phyloP scores from a whole-genome alignment of 2,797 vertebrate species.

The Gymnopithys bicolor region DNA sequence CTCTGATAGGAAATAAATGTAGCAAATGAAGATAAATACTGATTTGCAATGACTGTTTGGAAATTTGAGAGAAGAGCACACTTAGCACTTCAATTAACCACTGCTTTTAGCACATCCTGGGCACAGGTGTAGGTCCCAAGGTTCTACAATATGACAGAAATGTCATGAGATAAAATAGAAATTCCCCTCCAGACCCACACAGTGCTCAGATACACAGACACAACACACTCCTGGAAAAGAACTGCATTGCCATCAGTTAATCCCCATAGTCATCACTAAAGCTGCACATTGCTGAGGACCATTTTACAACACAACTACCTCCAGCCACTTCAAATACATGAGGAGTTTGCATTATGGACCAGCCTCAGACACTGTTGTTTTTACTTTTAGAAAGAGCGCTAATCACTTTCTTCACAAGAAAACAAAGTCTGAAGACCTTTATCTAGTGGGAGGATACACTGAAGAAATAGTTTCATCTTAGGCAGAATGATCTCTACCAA shows the following conservation, averaged over 20 bases:
- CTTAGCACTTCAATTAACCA: not conserved
- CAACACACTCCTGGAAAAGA: not conserved
- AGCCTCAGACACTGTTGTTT: not conserved
- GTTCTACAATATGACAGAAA: not conserved
- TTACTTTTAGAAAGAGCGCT: not conserved
- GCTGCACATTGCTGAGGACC: not conserved
- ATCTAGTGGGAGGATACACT: not conserved
- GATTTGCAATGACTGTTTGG: not conserved
- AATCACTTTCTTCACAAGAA: not conserved
- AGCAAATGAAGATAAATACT: not conserved
- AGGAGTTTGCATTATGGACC: not conserved
- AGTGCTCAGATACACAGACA: not conserved
- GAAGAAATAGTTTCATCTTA: not conserved
- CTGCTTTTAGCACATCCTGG: not conserved
- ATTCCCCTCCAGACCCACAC: accelerated
- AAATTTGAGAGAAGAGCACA: not conserved
- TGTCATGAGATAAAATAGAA: not conserved
- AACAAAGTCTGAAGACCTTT: not conserved
- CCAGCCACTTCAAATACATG: not conserved
- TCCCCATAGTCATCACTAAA: not conserved
- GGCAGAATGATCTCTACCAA: not conserved
- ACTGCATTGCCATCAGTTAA: too few species aligned
- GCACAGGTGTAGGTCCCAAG: not conserved
- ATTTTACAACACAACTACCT: accelerated
- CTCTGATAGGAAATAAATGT: not conserved